Base-by-base conservation (phyloP, 2,113 vertebrate genomes). In the Epinephelus cyanopodus region DNA sequence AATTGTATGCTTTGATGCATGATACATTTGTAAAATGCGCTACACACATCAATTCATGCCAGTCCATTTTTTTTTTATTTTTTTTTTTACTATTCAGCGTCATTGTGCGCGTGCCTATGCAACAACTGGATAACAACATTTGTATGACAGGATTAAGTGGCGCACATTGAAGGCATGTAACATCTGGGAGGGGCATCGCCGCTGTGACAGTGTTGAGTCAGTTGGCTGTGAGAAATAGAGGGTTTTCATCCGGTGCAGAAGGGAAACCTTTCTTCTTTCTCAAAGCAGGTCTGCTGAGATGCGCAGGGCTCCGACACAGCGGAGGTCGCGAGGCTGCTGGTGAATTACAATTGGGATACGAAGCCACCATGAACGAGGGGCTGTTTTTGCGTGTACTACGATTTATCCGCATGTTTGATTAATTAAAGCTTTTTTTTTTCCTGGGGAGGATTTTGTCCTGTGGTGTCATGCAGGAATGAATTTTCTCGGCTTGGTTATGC, bases 331-430 rank as follows among this genome's bases (percentile, higher is more conserved):
- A 79, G 33, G 77, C 85, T 79, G 87, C 79, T 88, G 84, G 21
- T 90, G 87, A 92, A 92, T 94, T 71, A 62, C 70, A 90, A 90
- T 87, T 61, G 71, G 79, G 86, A 92, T 48, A 53, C 63, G 82
- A 65, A 82, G 60, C 5, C 77, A 66, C 56, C 74, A 82, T 77
- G 89, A 86, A 57, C 63, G 50, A 21, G 53, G 23, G 47, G 64
- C 42, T 23, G 3, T 69, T 6, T 42, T 69, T 19, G 29, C 56
- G 23, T 47, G 9, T 37, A 5, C n/a, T 3, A 15, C 23, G 12
- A 53, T n/a, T 33, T 23, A 1, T 8, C 19, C 13, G 61, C 48
- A 25, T 69, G 25, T 74, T 81, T 72, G n/a, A 21, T 65, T 68
- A 23, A 75, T 21, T 18, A 2, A 69, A 39, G n/a, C 12, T 27